These are phyloP conservation scores for Threskiornis aethiopicus DNA, from an alignment of 2,797 vertebrate species.

Conservation along the genomic window DNA sequence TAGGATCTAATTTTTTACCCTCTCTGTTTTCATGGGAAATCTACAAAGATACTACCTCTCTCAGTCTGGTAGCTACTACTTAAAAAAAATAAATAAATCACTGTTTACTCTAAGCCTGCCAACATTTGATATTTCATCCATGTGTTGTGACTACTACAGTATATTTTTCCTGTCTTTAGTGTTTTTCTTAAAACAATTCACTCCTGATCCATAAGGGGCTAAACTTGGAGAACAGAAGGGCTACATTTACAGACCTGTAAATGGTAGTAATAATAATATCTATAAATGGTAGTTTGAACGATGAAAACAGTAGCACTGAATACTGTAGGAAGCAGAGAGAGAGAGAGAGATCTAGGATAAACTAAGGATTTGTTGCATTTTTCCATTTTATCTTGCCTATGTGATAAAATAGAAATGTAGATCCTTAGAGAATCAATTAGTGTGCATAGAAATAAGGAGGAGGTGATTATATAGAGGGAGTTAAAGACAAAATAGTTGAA, in stretches of 20 bases:
- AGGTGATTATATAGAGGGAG: slow-evolving; percentile 51
- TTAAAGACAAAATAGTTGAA: slow-evolving; percentile 58
- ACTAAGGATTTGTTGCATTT: slow-evolving; percentile 37
- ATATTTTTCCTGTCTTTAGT: background rate
- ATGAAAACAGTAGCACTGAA: background rate
- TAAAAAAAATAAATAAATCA: background rate
- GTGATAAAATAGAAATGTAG: slow-evolving; percentile 47
- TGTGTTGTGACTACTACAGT: slow-evolving; percentile 3
- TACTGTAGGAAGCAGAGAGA: background rate
- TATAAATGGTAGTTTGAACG: background rate
- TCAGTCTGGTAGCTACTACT: background rate
- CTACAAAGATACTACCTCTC: background rate
- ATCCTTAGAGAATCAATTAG: slow-evolving; percentile 72
- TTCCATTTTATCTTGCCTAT: slow-evolving; percentile 44
- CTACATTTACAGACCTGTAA: background rate
- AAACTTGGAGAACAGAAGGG: background rate
- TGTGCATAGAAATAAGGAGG: slow-evolving; percentile 65
- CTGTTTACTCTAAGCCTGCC: background rate
- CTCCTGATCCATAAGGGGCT: background rate
- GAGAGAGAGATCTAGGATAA: background rate
- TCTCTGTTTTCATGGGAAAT: background rate
- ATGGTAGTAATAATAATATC: background rate
- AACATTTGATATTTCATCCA: background rate
- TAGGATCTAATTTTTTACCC: background rate
- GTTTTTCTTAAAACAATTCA: background rate